Evolutionary conservation across 1,140 invertebrate genomes (phyloP).

Genomic region (Anthonomus grandis): DNA sequence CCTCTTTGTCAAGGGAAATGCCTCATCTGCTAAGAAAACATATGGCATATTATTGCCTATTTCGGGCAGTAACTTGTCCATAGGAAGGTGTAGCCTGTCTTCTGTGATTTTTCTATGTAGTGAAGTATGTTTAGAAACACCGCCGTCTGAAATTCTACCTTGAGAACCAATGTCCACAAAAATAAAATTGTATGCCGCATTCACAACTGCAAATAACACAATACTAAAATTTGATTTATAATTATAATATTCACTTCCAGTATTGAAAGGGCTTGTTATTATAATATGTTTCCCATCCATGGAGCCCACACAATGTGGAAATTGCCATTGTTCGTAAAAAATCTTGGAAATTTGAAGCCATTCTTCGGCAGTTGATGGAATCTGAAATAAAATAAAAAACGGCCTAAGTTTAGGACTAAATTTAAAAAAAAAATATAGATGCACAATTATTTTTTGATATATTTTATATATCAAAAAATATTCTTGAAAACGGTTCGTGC

Average conservation of each 20-base stretch:
- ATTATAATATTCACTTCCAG: constrained; percentile 49
- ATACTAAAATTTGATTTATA: constrained; percentile 50
- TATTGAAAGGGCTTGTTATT: constrained; percentile 33
- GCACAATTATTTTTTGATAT: too few species aligned
- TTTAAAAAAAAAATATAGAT: too few species aligned
- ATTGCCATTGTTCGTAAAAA: constrained; percentile 21
- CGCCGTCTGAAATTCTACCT: constrained; percentile 31
- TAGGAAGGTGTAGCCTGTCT: constrained; percentile 5
- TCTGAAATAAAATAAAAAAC: constrained; percentile 12
- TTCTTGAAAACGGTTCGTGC: too few species aligned
- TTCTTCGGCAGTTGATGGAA: constrained; percentile 11
- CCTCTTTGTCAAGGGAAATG: constrained; percentile 49
- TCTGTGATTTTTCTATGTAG: constrained; percentile 10
- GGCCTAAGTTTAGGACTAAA: too few species aligned
- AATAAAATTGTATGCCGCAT: constrained; percentile 48
- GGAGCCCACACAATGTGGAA: constrained; percentile 25
- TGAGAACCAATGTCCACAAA: constrained; percentile 43
- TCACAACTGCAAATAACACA: constrained; percentile 47
- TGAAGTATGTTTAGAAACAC: constrained; percentile 9
- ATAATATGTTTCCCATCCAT: constrained; percentile 47
- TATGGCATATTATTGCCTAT: constrained; percentile 8
- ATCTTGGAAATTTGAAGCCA: constrained; percentile 11
- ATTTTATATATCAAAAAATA: too few species aligned
- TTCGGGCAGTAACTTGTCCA: background rate
- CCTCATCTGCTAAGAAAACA: constrained; percentile 51